phyloP scores from a whole-genome alignment of 1,140 invertebrate species.

The Geopemphigus sp. region DNA sequence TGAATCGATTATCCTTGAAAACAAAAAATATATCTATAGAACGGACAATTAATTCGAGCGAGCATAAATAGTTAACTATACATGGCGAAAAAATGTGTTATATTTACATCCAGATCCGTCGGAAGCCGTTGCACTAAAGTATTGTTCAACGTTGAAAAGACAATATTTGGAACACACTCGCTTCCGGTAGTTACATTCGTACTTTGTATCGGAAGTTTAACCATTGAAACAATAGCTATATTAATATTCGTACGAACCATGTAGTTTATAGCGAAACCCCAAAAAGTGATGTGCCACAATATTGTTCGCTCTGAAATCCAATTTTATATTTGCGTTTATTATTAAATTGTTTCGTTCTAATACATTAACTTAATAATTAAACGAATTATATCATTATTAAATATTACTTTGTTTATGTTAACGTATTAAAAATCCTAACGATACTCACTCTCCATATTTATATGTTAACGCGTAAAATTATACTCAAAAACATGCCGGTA shows the following conservation, averaged over 20 bases:
- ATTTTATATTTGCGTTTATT: constrained; percentile 1
- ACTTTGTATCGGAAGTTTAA: constrained; percentile 55
- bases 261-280: constrained; percentile 75
- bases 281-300: constrained; percentile 68
- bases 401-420: not conserved
- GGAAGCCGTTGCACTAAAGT: not conserved
- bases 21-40: too few relatives aligned
- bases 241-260: constrained; percentile 79
- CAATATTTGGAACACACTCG: not conserved
- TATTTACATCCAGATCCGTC: not conserved
- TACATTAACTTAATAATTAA: not conserved
- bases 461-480: not conserved
- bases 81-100: not conserved
- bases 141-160: not conserved
- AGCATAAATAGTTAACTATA: too few relatives aligned
- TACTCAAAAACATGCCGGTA: not conserved
- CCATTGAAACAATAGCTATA: constrained; percentile 83
- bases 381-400: not conserved
- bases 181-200: not conserved
- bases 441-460: constrained; percentile 30
- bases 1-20: constrained; percentile 56
- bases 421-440: not conserved
- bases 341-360: not conserved
- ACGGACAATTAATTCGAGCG: too few relatives aligned
- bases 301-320: constrained; percentile 57